Conservation (phyloP, 2,797 vertebrate genomes). For the Dipus sagitta region DNA sequence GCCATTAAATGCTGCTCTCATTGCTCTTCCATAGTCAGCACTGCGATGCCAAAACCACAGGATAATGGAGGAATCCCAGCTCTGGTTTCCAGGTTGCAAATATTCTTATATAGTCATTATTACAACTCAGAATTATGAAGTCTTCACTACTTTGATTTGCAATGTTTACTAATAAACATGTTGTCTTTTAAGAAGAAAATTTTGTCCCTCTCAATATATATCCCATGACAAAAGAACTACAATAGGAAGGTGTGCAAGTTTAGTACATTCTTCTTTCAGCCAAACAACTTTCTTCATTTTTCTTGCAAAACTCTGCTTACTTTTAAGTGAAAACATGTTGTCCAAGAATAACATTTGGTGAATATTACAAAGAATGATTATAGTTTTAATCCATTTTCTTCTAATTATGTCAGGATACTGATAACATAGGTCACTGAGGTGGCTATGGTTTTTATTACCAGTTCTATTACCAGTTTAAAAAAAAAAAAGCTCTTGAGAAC, state of each 20-base stretch:
- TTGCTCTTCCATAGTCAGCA: conserved; percentile 48
- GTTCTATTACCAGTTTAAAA: conserved; percentile 9
- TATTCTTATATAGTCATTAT: conserved; percentile 30
- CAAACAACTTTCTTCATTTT: neutral
- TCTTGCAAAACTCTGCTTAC: conserved; percentile 16
- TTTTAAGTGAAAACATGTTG: conserved; percentile 8
- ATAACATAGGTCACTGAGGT: neutral
- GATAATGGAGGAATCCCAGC: conserved; percentile 20
- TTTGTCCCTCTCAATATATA: conserved; percentile 50
- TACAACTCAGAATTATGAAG: conserved; percentile 1
- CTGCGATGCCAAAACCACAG: conserved; percentile 10
- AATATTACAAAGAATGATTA: conserved; percentile 29
- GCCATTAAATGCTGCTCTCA: conserved; percentile 24
- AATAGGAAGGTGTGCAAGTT: neutral
- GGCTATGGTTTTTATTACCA: neutral
- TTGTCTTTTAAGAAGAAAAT: conserved; percentile 55
- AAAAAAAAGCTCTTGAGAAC: conserved; percentile 31
- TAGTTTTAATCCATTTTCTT: conserved; percentile 13
- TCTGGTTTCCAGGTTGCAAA: conserved; percentile 35
- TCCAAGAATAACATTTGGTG: conserved; percentile 33
- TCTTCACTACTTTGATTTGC: conserved; percentile 43
- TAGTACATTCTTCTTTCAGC: conserved; percentile 8
- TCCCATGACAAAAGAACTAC: conserved; percentile 19
- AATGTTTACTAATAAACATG: conserved; percentile 23
- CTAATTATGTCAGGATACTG: neutral